Base-by-base conservation (phyloP, 2,113 vertebrate species). In the Bos indicus region DNA sequence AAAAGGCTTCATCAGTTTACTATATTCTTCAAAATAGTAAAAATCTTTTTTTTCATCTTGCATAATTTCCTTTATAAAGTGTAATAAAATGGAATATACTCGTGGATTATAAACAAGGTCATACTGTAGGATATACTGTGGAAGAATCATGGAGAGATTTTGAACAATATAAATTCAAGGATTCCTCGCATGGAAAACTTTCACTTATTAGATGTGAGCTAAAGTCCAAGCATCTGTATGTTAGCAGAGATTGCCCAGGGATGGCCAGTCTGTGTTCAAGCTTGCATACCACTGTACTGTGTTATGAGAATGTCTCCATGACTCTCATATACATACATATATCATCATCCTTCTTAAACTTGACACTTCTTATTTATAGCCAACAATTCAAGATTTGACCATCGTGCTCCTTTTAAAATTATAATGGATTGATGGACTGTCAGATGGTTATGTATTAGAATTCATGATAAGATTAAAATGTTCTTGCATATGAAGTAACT, bases 1-100 rank as follows among this genome's bases (percentile, higher is more conserved):
- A 48, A 13, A 87, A 64, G 33, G 87, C n/a, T 95, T 96, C 9
- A 16, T 89, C 85, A 77, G 46, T 74, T 97, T 43, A 88, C 23
- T n/a, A 9, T 80, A 36, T 12, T 62, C 26, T 96, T 81, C 40
- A 77, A 84, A 52, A 95, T 26, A 85, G 62, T n/a, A 80, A 90
- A 87, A 43, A 48, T 48, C 23, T 92, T 92, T 95, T 33, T 88
- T 97, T 96, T 88, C 11, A 86, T 96, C 60, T 93, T 94, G n/a
- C 80, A n/a, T 93, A 25, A 88, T 93, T 95, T 95, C 25, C 25
- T 56, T 84, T 74, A 84, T 86, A 74, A 54, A 91, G 60, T 6
- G 6, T 60, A 82, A 80, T 7, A 94, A 92, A 77, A 77, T 81
- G 36, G 40, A 71, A 48, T 60, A 64, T 85, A 54, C 17, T 21